phyloP scores from a whole-genome alignment of 2,797 vertebrate genomes.

The Myotis planiceps region DNA sequence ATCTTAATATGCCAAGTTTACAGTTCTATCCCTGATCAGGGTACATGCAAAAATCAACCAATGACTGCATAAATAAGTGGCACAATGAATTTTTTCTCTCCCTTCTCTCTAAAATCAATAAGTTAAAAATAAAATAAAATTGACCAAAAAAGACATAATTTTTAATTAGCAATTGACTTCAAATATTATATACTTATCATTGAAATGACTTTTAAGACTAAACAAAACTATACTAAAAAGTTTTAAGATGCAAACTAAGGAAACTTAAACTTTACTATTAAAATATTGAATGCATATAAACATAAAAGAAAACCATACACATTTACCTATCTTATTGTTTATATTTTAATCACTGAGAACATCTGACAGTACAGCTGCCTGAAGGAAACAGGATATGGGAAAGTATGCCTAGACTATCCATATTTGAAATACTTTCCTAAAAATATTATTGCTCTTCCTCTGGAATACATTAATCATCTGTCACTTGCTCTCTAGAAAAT shows the following conservation, averaged over 20 bases:
- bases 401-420: not conserved
- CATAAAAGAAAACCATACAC: not conserved
- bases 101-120: no score
- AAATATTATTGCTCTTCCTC: slow-evolving; percentile 6
- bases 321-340: not conserved
- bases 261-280: slow-evolving; percentile 7
- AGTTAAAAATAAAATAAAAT: not conserved
- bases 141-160: not conserved
- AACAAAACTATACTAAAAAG: not conserved
- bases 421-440: slow-evolving; percentile 34
- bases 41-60: no score
- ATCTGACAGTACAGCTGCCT: not conserved
- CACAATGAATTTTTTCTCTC: no score
- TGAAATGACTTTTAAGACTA: slow-evolving; percentile 12
- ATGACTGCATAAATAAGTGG: no score
- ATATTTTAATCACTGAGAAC: not conserved
- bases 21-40: no score
- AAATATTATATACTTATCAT: not conserved
- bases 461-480: slow-evolving; percentile 21
- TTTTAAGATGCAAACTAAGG: not conserved
- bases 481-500: slow-evolving; percentile 6
- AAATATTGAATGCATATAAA: not conserved
- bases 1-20: no score
- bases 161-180: not conserved
- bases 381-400: not conserved